Base-by-base conservation (phyloP, 2,113 vertebrate genomes). In the Amphiprion percula region DNA sequence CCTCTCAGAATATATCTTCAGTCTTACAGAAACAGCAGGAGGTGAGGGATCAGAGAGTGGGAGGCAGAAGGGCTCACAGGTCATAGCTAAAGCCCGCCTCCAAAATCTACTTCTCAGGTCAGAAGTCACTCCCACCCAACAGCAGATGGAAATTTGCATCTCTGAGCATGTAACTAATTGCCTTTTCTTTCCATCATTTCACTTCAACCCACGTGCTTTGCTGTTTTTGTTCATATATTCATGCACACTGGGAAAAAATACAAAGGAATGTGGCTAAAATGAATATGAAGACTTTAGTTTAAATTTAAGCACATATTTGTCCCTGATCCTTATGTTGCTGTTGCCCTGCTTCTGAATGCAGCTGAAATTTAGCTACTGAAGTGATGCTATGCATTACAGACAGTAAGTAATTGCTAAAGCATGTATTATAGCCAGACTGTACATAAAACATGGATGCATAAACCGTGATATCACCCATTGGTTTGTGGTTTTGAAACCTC, bases 11-110 rank as follows among this genome's bases (percentile, higher is more conserved):
- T 1, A 6, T 17, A 8, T 73, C 46, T 53, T 9, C 12, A 7
- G 44, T 26, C 59, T 26, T 24, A 33, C 78, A 60, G 73, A 23
- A 80, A 71, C 79, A 69, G 60, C 68, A 49, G 79, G 66, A 62
- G 79, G 37, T 70, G 71, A 66, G 56, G 64, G 61, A 77, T 65
- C 52, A 21, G 17, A 15, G 64, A 81, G 89, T 84, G 74, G 87
- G 89, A 88, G 80, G 82, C 30, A 55, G 82, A 69, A 28, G 79
- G 77, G 46, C 56, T 80, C 30, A 19, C 24, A 28, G 65, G 68
- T 77, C n/a, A 24, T 2, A 30, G 58, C 68, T 46, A 72, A 79
- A 17, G 67, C 62, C 80, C 67, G 70, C 82, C 82, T 83, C 62
- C 73, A 54, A 77, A 74, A 72, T 67, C 73, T 16, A 65, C 59